Evolutionary conservation across 2,888 invertebrate species (phyloP), one percentile per base, ranked within the genome.

Genomic region (Amaurobius ferox): DNA sequence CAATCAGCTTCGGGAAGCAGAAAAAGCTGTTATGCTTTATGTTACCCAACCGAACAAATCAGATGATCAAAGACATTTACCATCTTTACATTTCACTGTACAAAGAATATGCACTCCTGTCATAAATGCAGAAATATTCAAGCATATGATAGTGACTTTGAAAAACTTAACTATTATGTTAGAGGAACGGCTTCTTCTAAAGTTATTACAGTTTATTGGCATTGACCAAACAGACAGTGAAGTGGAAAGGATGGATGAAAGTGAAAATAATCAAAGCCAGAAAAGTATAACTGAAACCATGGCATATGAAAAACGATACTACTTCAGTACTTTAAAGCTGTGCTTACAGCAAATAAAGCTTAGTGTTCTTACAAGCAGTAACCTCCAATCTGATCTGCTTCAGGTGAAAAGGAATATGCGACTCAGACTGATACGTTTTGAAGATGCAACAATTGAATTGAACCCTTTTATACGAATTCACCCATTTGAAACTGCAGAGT

Each of bases 371-470:
- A 99, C 98, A 29, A 94, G 96, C 0, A 94, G 94, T 89, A 97
- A 97, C 92, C 92, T 99, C 83, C 93, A 95, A 0, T 91, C 93
- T 0, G 94, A 96, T 32, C 93, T 99, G 88, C 93, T 94, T 87
- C 93, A 93, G 88, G 94, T 98, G 78, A 98, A 98, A 92, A 94
- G 95, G 87, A 94, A 95, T 88, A 93, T 97, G 76, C 96, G 97
- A 0, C 93, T 98, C 62, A 97, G 96, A 62, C 93, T 99, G 80
- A 96, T 99, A 89, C 96, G 96, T 91, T 99, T 99, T 92, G 99
- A 99, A 92, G 98, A 99, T 92, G 99, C 98, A 16, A 94, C 95
- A 61, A 96, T 99, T 16, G 96, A 97, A 90, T 93, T 99, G 88
- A 95, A 97, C 91, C 95, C 96, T 0, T 98, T 97, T 91, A 94